These are phyloP conservation scores for Tyria jacobaeae DNA, from an alignment of 2,888 invertebrate genomes.

Conservation along the genomic window DNA sequence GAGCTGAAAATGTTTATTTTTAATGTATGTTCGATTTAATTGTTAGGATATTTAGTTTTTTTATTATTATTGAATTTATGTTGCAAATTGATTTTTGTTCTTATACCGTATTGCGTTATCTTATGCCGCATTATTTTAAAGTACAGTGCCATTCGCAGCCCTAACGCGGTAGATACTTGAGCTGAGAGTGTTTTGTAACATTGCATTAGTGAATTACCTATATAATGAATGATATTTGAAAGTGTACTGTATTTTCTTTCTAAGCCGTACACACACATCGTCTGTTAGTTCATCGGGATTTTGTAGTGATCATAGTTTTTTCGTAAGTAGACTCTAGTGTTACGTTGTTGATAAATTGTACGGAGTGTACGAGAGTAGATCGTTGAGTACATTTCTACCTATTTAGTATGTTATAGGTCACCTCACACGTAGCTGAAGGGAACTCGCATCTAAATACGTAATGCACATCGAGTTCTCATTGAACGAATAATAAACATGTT, in stretches of 20 bases:
- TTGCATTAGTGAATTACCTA: constrained; percentile 61
- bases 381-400: constrained; percentile 78
- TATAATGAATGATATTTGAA: constrained; percentile 37
- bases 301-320: constrained; percentile 79
- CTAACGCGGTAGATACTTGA: constrained; percentile 48
- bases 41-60: constrained; percentile 61
- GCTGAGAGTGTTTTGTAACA: constrained; percentile 38
- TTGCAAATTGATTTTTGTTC: constrained; percentile 55
- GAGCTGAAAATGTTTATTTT: constrained; percentile 73
- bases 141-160: constrained; percentile 58
- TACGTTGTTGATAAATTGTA: constrained; percentile 78
- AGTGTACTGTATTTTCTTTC: constrained; percentile 56
- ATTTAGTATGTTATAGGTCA: constrained; percentile 75
- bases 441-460: constrained; percentile 59
- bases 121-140: constrained; percentile 44
- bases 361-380: constrained; percentile 72
- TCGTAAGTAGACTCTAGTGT: constrained; percentile 77
- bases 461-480: constrained; percentile 50
- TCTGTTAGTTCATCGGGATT: constrained; percentile 59
- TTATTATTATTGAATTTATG: constrained; percentile 52
- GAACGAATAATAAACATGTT: constrained; percentile 18
- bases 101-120: constrained; percentile 53
- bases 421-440: constrained; percentile 71
- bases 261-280: constrained; percentile 65
- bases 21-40: constrained; percentile 61